Evolutionary conservation across 2,113 vertebrate genomes (phyloP), one percentile per base, ranked within the genome.

Genomic region (Nicator chloris): DNA sequence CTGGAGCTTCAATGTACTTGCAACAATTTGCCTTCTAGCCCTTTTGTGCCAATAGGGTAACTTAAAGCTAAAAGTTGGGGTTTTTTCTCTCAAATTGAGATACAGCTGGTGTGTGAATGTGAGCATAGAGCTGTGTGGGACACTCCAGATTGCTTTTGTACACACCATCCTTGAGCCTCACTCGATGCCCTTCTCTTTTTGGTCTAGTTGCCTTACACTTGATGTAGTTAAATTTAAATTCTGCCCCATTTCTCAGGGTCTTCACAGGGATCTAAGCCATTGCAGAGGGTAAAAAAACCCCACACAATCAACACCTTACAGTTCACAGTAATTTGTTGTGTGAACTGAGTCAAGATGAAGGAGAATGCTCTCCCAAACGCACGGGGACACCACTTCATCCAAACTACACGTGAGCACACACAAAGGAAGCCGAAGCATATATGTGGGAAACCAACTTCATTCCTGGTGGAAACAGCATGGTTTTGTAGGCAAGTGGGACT

Each of bases 301-400:
- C 9, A 3, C 13, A 28, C 5, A 75, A 76, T 39, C 22, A 44
- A 39, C 13, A 56, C n/a, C 33, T 64, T 24, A 5, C 0, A 2
- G 9, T 50, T 76, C 45, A 24, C 37, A 35, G 21, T 21, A 7
- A 51, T 33, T 76, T 82, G 85, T 50, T 50, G 3, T 37, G 63
- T 57, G 61, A 85, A 13, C 31, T 66, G n/a, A 17, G 57, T 37
- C 27, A 71, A 64, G 17, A 85, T 57, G 84, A 79, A 72, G 40
- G 40, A 66, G 10, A 44, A 82, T 18, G 47, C 4, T 61, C 40
- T 64, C 64, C 39, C 47, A 87, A 85, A 16, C 13, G 33, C 23
- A 5, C 0, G 1, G 44, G 39, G 51, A 84, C 60, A n/a, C 10
- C 30, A 3, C 42, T 76, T 40, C 10, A 33, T 53, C 49, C 61